phyloP scores from a whole-genome alignment of 2,113 vertebrate genomes.

The Microcebus tavaratra region DNA sequence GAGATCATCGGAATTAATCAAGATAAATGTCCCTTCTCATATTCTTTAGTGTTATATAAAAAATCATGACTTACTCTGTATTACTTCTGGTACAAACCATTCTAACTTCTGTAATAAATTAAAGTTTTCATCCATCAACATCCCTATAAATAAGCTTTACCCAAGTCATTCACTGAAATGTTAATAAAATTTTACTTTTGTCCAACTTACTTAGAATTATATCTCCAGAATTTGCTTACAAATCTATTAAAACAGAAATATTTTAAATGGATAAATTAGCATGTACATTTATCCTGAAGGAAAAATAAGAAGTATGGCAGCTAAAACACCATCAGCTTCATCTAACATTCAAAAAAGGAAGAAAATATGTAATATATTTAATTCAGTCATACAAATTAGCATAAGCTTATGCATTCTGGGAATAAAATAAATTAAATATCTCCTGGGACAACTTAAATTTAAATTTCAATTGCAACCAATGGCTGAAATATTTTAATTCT shows the following conservation, averaged over 20 bases:
- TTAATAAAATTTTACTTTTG: slow-evolving; percentile 29
- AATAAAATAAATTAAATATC: not conserved
- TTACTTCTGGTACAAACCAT: not conserved
- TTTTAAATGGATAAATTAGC: slow-evolving; percentile 2
- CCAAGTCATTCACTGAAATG: slow-evolving; percentile 11
- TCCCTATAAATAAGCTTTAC: slow-evolving; percentile 15
- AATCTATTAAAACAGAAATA: not conserved
- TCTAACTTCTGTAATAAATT: not conserved
- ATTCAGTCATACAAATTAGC: not conserved
- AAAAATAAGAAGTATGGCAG: not conserved
- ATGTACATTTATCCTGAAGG: not conserved
- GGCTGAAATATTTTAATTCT: not conserved
- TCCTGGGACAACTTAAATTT: not conserved
- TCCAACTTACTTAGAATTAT: not conserved
- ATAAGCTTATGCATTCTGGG: not conserved
- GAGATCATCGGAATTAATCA: not conserved
- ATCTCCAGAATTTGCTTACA: not conserved
- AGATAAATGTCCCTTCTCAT: not conserved
- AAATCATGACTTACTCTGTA: not conserved
- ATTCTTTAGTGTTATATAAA: rapidly evolving
- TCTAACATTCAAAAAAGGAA: not conserved
- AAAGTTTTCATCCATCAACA: not conserved
- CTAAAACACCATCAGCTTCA: not conserved
- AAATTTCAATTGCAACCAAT: not conserved
- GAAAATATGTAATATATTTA: not conserved